Percentiles rank a stretch among this genome's conserved stretches.
phyloP scores from a whole-genome alignment of 2,797 vertebrate genomes.

The Gallirallus australis region DNA sequence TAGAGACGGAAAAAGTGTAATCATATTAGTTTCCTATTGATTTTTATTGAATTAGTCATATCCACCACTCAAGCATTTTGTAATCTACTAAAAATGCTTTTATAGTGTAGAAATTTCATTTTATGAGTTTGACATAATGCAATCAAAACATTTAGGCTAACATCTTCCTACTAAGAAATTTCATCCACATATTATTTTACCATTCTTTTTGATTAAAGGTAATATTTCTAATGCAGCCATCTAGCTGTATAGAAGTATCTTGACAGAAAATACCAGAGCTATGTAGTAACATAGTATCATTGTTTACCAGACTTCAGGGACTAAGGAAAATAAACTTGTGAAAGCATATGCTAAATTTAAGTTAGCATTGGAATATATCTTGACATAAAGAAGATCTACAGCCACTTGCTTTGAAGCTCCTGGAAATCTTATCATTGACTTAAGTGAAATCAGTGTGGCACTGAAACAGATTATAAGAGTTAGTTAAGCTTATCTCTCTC shows the following conservation, averaged over 20 bases:
- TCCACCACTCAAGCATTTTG: conserved; percentile 87
- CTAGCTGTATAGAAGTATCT: neutral
- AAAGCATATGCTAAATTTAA: neutral
- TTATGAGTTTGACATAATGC: conserved; percentile 86
- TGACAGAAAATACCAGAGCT: neutral
- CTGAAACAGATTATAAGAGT: neutral
- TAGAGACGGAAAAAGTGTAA: conserved; percentile 79
- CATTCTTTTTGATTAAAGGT: neutral
- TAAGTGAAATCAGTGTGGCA: neutral
- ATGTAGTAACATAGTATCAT: neutral
- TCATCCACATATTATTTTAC: conserved; percentile 69
- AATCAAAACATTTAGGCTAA: conserved; percentile 87
- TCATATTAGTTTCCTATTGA: conserved; percentile 87
- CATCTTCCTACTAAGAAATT: conserved; percentile 85
- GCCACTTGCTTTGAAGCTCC: neutral
- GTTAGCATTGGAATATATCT: neutral
- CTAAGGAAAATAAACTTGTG: neutral
- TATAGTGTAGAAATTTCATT: conserved; percentile 90
- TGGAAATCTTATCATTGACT: neutral
- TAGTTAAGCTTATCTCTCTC: neutral
- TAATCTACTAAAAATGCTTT: conserved; percentile 89
- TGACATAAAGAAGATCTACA: neutral
- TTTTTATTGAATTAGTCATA: conserved; percentile 88
- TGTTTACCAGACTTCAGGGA: neutral
- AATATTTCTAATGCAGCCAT: neutral